phyloP scores from a whole-genome alignment of 2,113 vertebrate genomes.

The Hylia prasina region DNA sequence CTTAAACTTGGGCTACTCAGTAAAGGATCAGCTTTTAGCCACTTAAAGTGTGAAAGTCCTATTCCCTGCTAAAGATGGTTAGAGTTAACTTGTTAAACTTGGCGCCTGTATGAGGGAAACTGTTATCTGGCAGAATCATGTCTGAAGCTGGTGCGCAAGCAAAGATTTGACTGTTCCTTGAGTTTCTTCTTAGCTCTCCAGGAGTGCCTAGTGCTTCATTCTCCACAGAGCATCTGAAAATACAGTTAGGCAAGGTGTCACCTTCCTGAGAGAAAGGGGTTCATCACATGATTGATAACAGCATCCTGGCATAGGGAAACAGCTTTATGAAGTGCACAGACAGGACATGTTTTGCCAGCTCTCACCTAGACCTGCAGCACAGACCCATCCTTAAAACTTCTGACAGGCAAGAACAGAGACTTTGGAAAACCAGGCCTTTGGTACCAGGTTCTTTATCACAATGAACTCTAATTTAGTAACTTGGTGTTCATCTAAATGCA shows the following conservation, averaged over 20 bases:
- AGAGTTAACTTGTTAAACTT: not conserved
- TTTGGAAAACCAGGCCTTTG: not conserved
- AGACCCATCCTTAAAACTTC: not conserved
- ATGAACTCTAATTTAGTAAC: not conserved
- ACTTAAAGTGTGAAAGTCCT: not conserved
- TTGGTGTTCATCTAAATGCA: not conserved
- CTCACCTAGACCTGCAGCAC: not conserved
- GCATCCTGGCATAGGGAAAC: not conserved
- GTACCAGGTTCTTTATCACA: not conserved
- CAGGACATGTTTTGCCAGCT: not conserved
- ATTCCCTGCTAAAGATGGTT: not conserved
- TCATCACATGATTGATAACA: not conserved
- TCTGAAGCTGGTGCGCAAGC: not conserved
- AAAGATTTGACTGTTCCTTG: not conserved
- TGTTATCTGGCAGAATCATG: not conserved
- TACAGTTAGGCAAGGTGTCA: not conserved
- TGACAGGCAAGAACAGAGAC: not conserved
- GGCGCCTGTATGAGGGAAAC: not conserved
- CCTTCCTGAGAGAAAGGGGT: not conserved
- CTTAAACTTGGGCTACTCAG: not conserved
- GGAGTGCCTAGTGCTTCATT: not conserved
- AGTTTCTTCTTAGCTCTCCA: not conserved
- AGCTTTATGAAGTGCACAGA: not conserved
- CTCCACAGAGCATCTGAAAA: not conserved
- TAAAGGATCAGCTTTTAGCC: not conserved